A percentile compares a stretch with the other conserved stretches of the same genome.
These are phyloP conservation scores for Ochotona curzoniae DNA, from an alignment of 2,113 vertebrate genomes.

Conservation along the genomic window DNA sequence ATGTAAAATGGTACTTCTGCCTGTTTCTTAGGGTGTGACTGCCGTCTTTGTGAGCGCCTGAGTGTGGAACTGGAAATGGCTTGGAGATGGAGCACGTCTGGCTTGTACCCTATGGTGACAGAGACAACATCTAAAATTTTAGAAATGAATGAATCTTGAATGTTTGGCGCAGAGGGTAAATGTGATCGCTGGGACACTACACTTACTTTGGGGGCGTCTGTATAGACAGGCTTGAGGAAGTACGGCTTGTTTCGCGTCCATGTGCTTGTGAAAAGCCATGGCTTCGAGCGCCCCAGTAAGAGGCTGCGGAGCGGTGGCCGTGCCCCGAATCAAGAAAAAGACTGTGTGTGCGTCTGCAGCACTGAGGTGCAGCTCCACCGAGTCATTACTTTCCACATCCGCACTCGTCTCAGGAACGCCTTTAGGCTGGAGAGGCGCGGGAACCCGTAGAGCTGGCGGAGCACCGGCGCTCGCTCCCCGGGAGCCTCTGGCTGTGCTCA, in stretches of 20 bases:
- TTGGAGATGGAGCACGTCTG: background rate
- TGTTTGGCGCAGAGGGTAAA: background rate
- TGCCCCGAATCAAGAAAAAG: background rate
- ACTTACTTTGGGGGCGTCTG: background rate
- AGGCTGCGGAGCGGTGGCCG: background rate
- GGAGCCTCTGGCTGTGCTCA: conserved; percentile 53
- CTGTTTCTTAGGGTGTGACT: background rate
- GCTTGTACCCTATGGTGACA: background rate
- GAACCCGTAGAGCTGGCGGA: conserved; percentile 21
- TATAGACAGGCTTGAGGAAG: background rate
- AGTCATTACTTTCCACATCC: background rate
- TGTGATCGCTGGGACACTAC: background rate
- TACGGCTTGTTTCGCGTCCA: no score
- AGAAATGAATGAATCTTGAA: background rate
- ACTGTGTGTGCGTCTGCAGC: background rate
- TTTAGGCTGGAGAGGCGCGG: background rate
- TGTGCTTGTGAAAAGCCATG: background rate
- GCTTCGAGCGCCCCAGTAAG: background rate
- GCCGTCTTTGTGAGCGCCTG: background rate
- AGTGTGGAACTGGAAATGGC: background rate
- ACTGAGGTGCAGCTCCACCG: background rate
- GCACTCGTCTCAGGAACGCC: background rate
- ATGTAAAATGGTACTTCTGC: background rate
- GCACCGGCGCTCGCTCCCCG: conserved; percentile 45
- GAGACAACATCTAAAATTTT: background rate